Evolutionary conservation across 2,888 invertebrate species (phyloP).

Genomic region (Cylindroiulus punctatus): DNA sequence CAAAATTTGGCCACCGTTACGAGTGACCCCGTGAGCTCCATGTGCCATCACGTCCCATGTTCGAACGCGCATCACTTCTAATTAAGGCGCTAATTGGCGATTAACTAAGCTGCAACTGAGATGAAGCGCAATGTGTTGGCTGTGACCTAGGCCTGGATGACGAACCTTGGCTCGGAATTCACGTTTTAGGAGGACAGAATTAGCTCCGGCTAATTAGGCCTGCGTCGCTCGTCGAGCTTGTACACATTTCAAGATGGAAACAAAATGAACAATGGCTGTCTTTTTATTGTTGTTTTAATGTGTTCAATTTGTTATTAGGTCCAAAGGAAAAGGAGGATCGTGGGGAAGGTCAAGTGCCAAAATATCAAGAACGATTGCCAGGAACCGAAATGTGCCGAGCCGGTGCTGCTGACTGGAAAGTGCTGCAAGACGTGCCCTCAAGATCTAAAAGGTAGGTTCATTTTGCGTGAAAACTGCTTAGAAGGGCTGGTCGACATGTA

Average conservation of each 20-base stretch:
- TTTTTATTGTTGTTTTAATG: background rate
- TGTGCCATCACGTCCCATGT: background rate
- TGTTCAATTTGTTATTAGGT: constrained; percentile 69
- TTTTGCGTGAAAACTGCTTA: no score
- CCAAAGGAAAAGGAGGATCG: constrained; percentile 85
- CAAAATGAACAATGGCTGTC: background rate
- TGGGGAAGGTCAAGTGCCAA: constrained; percentile 88
- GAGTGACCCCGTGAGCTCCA: background rate
- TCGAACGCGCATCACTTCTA: background rate
- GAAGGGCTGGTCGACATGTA: no score
- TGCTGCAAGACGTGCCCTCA: constrained; percentile 94
- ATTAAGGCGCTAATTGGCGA: constrained; percentile 8
- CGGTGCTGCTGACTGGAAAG: constrained; percentile 82
- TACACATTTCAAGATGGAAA: background rate
- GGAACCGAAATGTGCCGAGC: constrained; percentile 85
- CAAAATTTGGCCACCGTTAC: constrained; percentile 9
- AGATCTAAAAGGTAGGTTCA: constrained; percentile 66
- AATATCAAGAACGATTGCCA: constrained; percentile 94
- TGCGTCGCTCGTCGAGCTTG: background rate
- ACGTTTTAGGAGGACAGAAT: background rate
- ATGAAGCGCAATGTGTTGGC: background rate
- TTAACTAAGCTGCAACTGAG: background rate
- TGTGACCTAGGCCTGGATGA: background rate
- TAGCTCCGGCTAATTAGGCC: background rate
- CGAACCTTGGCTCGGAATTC: background rate